Evolutionary conservation across 2,888 invertebrate genomes (phyloP), one percentile per base, ranked within the genome.

Genomic region (Hedychridium roseum): DNA sequence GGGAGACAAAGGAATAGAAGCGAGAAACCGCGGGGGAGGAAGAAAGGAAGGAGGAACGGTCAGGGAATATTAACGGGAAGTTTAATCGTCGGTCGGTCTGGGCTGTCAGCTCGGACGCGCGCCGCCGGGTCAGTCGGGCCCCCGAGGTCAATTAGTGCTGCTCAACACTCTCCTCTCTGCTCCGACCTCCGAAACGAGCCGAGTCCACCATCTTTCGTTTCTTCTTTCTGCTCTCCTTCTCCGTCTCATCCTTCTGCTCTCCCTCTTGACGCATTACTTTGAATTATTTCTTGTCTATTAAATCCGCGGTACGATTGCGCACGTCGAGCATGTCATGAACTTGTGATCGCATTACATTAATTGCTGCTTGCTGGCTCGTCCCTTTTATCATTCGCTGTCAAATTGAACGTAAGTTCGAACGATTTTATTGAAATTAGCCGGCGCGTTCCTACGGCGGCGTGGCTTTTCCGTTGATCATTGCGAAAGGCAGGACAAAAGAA

Each of bases 101-200:
- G 65, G 60, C 71, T 73, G 72, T 71, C 70, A 70, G 66, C 72
- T 66, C 65, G 71, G 71, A 70, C 75, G 72, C 70, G 70, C 73
- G 74, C 71, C 73, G 74, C 71, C 71, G 71, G 76, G 74, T 76
- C 76, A 76, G 73, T 71, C 64, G 60, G 66, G 71, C 71, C 68
- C 73, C 64, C 62, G 71, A 73, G 76, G 77, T 78, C 77, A 74
- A 76, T 78, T 78, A 78, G 76, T 70, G 69, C 72, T 71, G 71
- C 70, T 76, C 75, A 73, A 74, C 75, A 74, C 74, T 76, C 69
- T 68, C 64, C 55, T 57, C 54, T 63, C 58, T 48, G n/a, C 59
- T 60, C 47, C 51, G 65, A 65, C 64, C 67, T 61, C 63, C 66
- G 57, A 72, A 70, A 68, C 64, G 60, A 68, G 66, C 60, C 58